These are phyloP conservation scores for Papilio helenus DNA, from an alignment of 1,140 invertebrate genomes.

Conservation along the genomic window DNA sequence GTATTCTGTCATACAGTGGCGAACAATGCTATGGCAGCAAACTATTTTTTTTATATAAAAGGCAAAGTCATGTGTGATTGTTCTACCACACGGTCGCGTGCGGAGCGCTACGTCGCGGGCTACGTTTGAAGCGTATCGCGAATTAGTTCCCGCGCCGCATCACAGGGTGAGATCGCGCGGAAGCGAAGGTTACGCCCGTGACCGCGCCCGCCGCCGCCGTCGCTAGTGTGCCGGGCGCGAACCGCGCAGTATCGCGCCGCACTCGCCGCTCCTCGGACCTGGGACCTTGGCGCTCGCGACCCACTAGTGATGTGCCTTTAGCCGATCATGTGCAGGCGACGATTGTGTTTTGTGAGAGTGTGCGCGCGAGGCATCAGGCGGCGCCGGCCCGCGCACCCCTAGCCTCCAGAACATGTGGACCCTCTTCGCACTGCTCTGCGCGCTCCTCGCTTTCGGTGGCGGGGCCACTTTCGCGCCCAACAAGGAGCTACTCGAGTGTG, in stretches of 20 bases:
- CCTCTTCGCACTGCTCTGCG: constrained; percentile 61
- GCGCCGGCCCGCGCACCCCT: constrained; percentile 57
- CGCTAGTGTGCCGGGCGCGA: constrained; percentile 56
- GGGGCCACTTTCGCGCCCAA: constrained; percentile 66
- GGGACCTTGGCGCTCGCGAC: constrained; percentile 52
- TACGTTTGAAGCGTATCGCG: constrained; percentile 52
- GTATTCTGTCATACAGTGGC: neutral
- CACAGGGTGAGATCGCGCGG: constrained; percentile 73
- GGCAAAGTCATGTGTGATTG: neutral
- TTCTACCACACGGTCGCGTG: constrained; percentile 10
- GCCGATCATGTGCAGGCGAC: constrained; percentile 68
- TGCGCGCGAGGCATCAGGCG: constrained; percentile 61
- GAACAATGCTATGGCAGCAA: neutral
- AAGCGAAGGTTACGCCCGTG: constrained; percentile 79
- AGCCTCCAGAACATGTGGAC: constrained; percentile 69
- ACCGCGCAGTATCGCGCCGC: constrained; percentile 72
- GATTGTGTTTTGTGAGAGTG: constrained; percentile 68
- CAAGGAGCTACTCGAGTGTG: constrained; percentile 75
- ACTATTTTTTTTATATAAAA: neutral
- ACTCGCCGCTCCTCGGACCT: constrained; percentile 74
- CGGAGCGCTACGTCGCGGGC: constrained; percentile 50
- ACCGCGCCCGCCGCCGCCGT: constrained; percentile 72
- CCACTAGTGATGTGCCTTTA: constrained; percentile 59
- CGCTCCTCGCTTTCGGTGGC: constrained; percentile 62
- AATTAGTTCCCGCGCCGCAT: constrained; percentile 59